A percentile compares a stretch with the other conserved stretches of the same genome.
phyloP scores from a whole-genome alignment of 2,113 vertebrate genomes.

The Puntigrus tetrazona region DNA sequence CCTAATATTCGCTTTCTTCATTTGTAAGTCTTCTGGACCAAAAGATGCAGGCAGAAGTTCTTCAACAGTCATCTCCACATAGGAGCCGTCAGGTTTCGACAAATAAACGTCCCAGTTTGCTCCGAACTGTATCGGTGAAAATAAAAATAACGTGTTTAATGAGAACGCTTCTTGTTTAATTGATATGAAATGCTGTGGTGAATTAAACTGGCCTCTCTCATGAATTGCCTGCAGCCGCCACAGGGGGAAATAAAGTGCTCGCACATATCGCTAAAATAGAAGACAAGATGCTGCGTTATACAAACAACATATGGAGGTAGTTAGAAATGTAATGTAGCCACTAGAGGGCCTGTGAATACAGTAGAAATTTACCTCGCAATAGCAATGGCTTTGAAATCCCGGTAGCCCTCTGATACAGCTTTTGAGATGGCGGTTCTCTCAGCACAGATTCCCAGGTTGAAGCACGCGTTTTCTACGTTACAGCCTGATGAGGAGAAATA shows the following conservation, averaged over 20 bases:
- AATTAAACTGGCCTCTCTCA: conserved; percentile 85
- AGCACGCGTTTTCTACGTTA: conserved; percentile 87
- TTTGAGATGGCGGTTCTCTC: conserved; percentile 85
- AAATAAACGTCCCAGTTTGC: conserved; percentile 81
- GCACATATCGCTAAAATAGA: conserved; percentile 77
- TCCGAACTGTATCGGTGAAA: conserved; percentile 80
- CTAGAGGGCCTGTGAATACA: not conserved
- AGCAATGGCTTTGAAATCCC: conserved; percentile 86
- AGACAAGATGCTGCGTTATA: not conserved
- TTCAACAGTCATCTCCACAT: conserved; percentile 73
- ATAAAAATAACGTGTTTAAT: not conserved
- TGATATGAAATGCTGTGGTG: not conserved
- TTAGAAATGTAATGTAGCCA: not conserved
- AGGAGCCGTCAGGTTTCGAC: conserved; percentile 80
- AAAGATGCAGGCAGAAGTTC: conserved; percentile 87
- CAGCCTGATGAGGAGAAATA: conserved; percentile 76
- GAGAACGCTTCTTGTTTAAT: not conserved
- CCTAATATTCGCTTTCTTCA: conserved; percentile 49
- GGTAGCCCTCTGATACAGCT: conserved; percentile 86
- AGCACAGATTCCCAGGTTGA: conserved; percentile 83
- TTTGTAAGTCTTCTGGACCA: conserved; percentile 79
- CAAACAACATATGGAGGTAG: not conserved
- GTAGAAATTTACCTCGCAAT: conserved; percentile 77
- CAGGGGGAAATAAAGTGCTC: conserved; percentile 85
- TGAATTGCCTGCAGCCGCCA: conserved; percentile 91